Evolutionary conservation across 2,113 vertebrate species (phyloP), one percentile per base, ranked within the genome.

Genomic region (Gobiocypris rarus): DNA sequence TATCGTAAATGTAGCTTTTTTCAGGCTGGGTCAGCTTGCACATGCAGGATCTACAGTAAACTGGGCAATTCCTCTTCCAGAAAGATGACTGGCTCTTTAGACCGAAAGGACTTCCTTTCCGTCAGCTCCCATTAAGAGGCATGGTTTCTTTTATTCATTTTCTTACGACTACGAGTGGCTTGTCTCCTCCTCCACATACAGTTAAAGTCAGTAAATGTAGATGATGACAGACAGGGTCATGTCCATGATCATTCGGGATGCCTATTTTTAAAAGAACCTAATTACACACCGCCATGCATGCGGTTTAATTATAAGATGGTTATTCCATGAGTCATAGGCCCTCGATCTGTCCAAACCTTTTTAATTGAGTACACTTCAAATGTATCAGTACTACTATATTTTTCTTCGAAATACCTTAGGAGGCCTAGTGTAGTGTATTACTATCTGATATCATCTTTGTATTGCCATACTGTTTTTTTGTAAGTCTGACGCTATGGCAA

Each of bases 291-390:
- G 5, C 56, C 56, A 78, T 31, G 5, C 14, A 58, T 78, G 56
- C 11, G 75, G 54, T 59, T 77, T 59, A 41, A 75, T 50, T 59
- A 52, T 76, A 13, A 45, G 38, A 78, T 3, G 76, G 38, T 61
- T 43, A 61, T 78, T 43, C 9, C 22, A 19, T 59, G 76, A 78
- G 76, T 78, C 76, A 59, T 56, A 63, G 56, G 56, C 38, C 34
- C 76, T 63, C 24, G 56, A 78, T 78, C 76, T 26, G 56, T 78
- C n/a, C 7, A 19, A 45, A 41, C 41, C 38, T 26, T 58, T 58
- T 59, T 77, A 77, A 59, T 24, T 24, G 19, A 15, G 14, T 17
- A 1, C 3, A 26, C 41, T 78, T 78, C 38, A 45, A 17, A 26
- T 43, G 19, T 2, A 77, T 43, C 54, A 77, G 54, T 38, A n/a